Evolutionary conservation across 2,888 invertebrate species (phyloP).

Genomic region (Drosophila ustulata): DNA sequence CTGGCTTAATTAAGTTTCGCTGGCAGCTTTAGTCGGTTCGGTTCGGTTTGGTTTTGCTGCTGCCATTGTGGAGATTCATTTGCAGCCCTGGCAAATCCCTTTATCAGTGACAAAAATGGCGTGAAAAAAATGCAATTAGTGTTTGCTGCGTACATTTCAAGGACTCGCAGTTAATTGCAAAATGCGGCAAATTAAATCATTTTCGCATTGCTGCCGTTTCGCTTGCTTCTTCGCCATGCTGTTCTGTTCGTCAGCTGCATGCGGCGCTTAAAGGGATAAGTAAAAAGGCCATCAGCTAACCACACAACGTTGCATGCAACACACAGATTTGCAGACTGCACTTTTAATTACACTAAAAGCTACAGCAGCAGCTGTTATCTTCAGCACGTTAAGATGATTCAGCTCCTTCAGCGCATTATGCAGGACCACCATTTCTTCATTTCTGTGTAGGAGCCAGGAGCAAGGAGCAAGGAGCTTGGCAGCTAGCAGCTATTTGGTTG

Average conservation of each 20-base stretch:
- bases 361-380: constrained; percentile 44
- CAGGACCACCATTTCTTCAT: constrained; percentile 16
- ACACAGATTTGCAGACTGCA: constrained; percentile 64
- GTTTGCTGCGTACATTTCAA: constrained; percentile 64
- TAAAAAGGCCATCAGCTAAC: constrained; percentile 38
- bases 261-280: constrained; percentile 29
- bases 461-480: constrained; percentile 2
- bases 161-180: constrained; percentile 74
- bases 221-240: neutral
- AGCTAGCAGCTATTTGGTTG: constrained; percentile 43
- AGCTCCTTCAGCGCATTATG: constrained; percentile 18
- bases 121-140: constrained; percentile 79
- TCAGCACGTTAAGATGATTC: constrained; percentile 28
- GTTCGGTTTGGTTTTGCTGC: neutral
- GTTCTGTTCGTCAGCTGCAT: constrained; percentile 10
- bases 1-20: constrained; percentile 77
- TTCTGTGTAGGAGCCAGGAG: neutral
- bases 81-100: constrained; percentile 52
- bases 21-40: constrained; percentile 36
- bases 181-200: constrained; percentile 75
- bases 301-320: constrained; percentile 25
- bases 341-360: constrained; percentile 84
- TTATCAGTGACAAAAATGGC: constrained; percentile 60
- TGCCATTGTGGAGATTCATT: constrained; percentile 53
- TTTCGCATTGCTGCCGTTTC: constrained; percentile 31